Evolutionary conservation across 37 sponge, comb jelly and placozoan species (phyloP).

Genomic region (Eunapius fragilis): DNA sequence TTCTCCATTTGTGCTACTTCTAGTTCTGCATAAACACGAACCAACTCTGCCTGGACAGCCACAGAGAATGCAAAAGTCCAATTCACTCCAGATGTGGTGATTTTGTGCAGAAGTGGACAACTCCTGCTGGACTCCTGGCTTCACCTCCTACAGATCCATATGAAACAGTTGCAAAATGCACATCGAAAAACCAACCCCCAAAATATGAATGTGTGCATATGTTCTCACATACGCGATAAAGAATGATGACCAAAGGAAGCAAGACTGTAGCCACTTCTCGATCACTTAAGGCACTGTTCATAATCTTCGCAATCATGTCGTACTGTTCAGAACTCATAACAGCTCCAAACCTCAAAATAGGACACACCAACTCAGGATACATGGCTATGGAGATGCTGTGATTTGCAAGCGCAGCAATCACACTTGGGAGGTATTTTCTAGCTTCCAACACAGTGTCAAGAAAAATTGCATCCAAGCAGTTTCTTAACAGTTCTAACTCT

Average conservation of each 20-base stretch:
- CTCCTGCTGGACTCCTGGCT: slow-evolving; percentile 73
- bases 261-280: slow-evolving; percentile 48
- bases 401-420: slow-evolving; percentile 50
- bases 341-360: slow-evolving; percentile 42
- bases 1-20: slow-evolving; percentile 11
- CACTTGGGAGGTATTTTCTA: slow-evolving; percentile 74
- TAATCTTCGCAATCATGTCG: slow-evolving; percentile 75
- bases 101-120: slow-evolving; percentile 77
- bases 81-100: slow-evolving; percentile 76
- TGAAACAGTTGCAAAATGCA: too few relatives aligned
- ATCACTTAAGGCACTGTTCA: slow-evolving; percentile 82
- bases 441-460: slow-evolving; percentile 82
- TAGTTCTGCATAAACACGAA: slow-evolving; percentile 59
- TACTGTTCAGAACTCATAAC: slow-evolving; percentile 78
- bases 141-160: slow-evolving; percentile 63
- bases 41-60: slow-evolving; percentile 82
- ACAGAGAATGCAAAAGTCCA: slow-evolving; percentile 82
- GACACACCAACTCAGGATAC: slow-evolving; percentile 69
- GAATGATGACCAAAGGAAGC: slow-evolving; percentile 62
- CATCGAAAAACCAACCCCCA: too few relatives aligned
- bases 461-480: slow-evolving; percentile 68
- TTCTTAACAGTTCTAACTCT: slow-evolving; percentile 41
- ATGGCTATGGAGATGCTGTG: slow-evolving; percentile 38
- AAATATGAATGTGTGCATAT: too few relatives aligned
- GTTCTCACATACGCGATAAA: slow-evolving; percentile 73